Conservation (phyloP, 2,797 vertebrate species). For the Rhodeus uyekii region DNA sequence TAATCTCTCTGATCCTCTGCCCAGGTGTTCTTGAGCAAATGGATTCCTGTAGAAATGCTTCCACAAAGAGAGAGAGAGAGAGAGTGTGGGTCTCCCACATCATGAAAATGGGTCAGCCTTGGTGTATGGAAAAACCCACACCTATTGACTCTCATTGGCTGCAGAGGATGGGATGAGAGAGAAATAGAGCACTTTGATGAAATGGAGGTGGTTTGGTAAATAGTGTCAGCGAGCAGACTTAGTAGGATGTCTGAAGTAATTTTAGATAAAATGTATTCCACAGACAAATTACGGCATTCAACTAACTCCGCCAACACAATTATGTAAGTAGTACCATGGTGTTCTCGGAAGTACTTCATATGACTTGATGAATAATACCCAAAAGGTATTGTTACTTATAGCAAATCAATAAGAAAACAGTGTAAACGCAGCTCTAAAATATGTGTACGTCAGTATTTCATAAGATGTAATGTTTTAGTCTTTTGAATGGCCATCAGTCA, state of each 20-base stretch:
- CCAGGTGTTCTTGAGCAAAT: constrained; percentile 1
- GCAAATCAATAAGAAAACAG: background rate
- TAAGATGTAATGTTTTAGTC: background rate
- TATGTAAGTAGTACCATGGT: background rate
- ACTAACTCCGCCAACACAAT: background rate
- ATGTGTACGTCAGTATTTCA: background rate
- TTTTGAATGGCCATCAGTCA: background rate
- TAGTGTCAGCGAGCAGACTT: background rate
- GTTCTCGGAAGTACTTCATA: background rate
- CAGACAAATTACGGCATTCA: background rate
- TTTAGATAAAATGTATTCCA: background rate
- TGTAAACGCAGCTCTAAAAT: background rate
- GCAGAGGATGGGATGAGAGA: background rate
- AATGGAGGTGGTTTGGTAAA: background rate
- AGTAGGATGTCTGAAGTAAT: background rate
- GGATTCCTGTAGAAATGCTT: constrained; percentile 5
- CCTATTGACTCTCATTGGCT: constrained; percentile 3
- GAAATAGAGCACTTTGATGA: background rate
- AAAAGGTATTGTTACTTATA: background rate
- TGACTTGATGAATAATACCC: background rate
- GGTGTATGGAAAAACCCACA: constrained; percentile 24
- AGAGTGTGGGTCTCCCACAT: constrained; percentile 17
- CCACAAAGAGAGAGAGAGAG: background rate
- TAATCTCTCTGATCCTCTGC: background rate
- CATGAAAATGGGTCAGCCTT: constrained; percentile 13